Evolutionary conservation across 2,888 invertebrate species (phyloP).

Genomic region (Torymus texanus): DNA sequence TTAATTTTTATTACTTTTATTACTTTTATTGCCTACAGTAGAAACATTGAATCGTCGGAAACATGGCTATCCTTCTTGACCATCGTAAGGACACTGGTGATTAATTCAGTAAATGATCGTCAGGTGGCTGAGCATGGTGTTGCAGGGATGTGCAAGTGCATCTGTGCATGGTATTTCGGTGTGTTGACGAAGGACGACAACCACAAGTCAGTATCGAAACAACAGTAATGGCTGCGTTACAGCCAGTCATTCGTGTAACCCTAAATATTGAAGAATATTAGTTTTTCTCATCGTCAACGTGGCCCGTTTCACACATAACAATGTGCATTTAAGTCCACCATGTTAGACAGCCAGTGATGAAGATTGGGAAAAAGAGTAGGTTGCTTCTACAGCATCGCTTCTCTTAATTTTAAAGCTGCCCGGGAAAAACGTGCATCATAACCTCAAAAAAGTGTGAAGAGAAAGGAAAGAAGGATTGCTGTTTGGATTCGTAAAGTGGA

Average conservation of each 20-base stretch:
- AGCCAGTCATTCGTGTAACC: slow-evolving; percentile 27
- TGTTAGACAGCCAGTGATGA: not conserved
- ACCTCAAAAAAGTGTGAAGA: slow-evolving; percentile 36
- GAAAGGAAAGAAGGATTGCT: slow-evolving; percentile 5
- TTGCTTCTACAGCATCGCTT: not conserved
- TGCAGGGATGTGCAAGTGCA: slow-evolving; percentile 10
- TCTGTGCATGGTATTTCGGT: slow-evolving; percentile 12
- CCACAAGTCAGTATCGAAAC: slow-evolving; percentile 24
- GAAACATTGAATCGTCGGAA: no score
- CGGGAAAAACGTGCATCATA: slow-evolving; percentile 43
- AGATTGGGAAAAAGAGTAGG: no score
- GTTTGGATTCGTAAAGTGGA: not conserved
- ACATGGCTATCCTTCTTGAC: slow-evolving; percentile 20
- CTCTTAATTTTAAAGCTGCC: slow-evolving; percentile 17
- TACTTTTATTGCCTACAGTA: no score
- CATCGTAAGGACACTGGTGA: not conserved
- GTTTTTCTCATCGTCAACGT: not conserved
- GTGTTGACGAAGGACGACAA: slow-evolving; percentile 44
- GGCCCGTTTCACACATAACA: not conserved
- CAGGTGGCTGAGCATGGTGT: slow-evolving; percentile 16
- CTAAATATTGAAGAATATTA: slow-evolving; percentile 1
- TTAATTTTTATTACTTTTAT: no score
- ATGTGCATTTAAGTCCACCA: slow-evolving; percentile 25
- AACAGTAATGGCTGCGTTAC: slow-evolving; percentile 48
- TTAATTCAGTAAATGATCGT: not conserved